Conservation (phyloP, 2,113 vertebrate genomes). For the Sarotherodon lohbergeri region DNA sequence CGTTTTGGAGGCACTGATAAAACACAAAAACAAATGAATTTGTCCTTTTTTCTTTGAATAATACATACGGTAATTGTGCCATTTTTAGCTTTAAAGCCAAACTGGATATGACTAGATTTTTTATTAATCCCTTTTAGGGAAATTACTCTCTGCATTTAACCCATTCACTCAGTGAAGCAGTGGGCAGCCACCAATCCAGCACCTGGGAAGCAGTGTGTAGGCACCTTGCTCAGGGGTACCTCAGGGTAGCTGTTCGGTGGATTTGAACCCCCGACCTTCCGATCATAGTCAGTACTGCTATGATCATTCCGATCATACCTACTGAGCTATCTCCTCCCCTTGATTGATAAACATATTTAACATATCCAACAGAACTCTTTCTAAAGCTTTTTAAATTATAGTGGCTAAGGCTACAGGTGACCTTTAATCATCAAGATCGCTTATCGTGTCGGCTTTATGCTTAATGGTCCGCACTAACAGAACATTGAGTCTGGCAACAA, state of each 20-base stretch:
- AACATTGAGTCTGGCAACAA: background rate
- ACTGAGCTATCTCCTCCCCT: background rate
- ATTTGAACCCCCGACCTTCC: background rate
- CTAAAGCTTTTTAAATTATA: background rate
- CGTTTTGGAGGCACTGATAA: background rate
- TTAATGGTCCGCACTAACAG: background rate
- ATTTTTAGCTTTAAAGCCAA: background rate
- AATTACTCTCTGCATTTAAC: background rate
- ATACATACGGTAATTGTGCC: background rate
- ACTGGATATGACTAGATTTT: background rate
- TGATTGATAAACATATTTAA: fast-evolving
- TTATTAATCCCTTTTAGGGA: background rate
- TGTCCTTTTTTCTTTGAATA: fast-evolving
- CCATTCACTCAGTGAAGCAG: background rate
- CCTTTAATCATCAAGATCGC: background rate
- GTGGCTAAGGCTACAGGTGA: background rate
- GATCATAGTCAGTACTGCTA: no score
- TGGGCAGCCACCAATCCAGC: background rate
- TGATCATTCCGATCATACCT: background rate
- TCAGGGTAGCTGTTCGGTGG: fast-evolving
- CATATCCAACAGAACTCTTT: fast-evolving
- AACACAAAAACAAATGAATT: background rate
- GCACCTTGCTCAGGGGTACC: background rate
- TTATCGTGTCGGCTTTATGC: background rate
- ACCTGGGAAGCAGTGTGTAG: background rate